Evolutionary conservation across 64 coral and sea anemone genomes (phyloP).

Genomic region (Pocillopora verrucosa): DNA sequence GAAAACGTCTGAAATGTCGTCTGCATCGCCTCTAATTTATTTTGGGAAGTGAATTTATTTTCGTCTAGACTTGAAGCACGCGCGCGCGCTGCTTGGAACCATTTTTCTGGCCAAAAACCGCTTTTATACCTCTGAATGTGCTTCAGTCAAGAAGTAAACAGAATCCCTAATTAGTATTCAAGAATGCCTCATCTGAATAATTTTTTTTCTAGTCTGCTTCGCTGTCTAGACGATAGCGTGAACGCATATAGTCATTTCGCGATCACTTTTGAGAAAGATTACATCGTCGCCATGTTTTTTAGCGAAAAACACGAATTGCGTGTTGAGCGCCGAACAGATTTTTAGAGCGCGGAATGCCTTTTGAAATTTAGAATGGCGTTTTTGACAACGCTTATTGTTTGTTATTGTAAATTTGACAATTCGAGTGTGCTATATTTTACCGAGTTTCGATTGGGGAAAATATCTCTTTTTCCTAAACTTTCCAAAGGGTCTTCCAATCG

Average conservation of each 20-base stretch:
- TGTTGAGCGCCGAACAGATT: constrained; percentile 7
- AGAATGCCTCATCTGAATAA: constrained; percentile 41
- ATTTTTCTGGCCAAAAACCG: not conserved
- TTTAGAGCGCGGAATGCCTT: constrained; percentile 20
- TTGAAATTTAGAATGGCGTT: constrained; percentile 44
- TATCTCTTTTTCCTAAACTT: not conserved
- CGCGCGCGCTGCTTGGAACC: constrained; percentile 13
- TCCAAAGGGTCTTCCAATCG: not conserved
- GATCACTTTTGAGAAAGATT: constrained; percentile 12
- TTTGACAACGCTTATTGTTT: constrained; percentile 45
- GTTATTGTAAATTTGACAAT: constrained; percentile 4
- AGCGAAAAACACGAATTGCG: not conserved
- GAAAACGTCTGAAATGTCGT: constrained; percentile 96
- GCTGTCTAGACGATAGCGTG: constrained; percentile 50
- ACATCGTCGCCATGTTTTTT: not conserved
- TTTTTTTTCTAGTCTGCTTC: constrained; percentile 44
- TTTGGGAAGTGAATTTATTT: constrained; percentile 81
- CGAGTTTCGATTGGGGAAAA: not conserved
- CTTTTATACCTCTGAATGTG: constrained; percentile 13
- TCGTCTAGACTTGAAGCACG: constrained; percentile 27
- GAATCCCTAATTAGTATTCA: constrained; percentile 42
- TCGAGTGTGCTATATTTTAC: not conserved
- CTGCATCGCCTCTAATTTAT: constrained; percentile 78
- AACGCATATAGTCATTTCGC: not conserved
- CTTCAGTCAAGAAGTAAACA: constrained; percentile 24